A percentile compares a stretch with the other conserved stretches of the same genome.
Conservation (phyloP, 2,113 vertebrate species). For the Dermatemys mawii region DNA sequence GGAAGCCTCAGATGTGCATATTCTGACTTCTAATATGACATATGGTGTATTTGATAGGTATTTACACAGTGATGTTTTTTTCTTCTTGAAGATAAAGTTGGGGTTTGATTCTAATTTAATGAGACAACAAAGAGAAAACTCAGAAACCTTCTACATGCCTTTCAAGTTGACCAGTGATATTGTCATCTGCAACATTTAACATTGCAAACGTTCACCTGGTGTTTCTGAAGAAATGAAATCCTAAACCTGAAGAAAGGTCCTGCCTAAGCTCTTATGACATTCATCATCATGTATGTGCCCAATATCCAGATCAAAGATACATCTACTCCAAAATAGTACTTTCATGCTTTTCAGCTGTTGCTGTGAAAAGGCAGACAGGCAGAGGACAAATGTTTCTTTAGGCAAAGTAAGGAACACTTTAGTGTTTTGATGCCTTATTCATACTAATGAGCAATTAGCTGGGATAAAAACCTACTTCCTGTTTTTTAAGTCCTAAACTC, state of each 20-base stretch:
- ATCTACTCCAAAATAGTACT: neutral
- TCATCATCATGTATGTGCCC: fast-evolving
- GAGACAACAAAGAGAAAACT: neutral
- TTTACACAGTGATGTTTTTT: neutral
- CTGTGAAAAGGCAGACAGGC: neutral
- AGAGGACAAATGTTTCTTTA: neutral
- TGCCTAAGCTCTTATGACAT: no score
- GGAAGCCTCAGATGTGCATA: no score
- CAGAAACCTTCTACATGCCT: neutral
- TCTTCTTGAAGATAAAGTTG: neutral
- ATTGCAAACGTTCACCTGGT: fast-evolving
- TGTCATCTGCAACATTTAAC: neutral
- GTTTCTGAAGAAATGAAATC: no score
- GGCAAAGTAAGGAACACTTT: neutral
- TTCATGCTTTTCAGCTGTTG: fast-evolving
- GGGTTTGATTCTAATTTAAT: fast-evolving
- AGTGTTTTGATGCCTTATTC: no score
- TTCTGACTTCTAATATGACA: no score
- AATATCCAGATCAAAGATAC: neutral
- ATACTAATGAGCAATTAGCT: no score
- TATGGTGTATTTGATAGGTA: fast-evolving
- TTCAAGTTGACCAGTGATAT: fast-evolving
- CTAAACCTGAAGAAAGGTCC: neutral
- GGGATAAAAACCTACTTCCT: no score
- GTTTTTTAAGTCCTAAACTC: neutral